Conservation (phyloP, 2,888 invertebrate genomes). For the Noctua janthina region DNA sequence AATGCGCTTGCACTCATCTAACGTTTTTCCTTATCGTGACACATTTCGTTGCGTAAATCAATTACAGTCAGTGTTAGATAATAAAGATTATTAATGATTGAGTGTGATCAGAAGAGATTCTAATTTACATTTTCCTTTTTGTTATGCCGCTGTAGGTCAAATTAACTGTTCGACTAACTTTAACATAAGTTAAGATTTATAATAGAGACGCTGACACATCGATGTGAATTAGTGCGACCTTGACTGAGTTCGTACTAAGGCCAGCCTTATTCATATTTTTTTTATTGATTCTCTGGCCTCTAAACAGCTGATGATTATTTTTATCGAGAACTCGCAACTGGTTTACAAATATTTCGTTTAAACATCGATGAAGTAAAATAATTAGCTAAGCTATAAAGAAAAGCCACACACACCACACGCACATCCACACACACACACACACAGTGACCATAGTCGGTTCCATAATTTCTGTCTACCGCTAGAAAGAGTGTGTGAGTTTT, state of each 20-base stretch:
- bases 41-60: slow-evolving; percentile 22
- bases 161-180: not conserved
- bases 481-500: not conserved
- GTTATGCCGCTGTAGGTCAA: not conserved
- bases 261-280: slow-evolving; percentile 15
- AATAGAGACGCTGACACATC: slow-evolving; percentile 23
- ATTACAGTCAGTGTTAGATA: slow-evolving; percentile 37
- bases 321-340: slow-evolving; percentile 9
- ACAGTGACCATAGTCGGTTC: not conserved
- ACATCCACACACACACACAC: not conserved
- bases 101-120: slow-evolving; percentile 12
- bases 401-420: too few species aligned
- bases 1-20: slow-evolving; percentile 14
- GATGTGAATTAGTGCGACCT: not conserved
- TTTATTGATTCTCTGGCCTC: slow-evolving; percentile 8
- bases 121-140: not conserved
- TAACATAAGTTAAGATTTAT: not conserved
- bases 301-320: slow-evolving; percentile 3
- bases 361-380: not conserved
- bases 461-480: not conserved
- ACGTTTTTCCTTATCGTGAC: slow-evolving; percentile 45
- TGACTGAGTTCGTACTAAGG: slow-evolving; percentile 18
- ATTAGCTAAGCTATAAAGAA: not conserved
- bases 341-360: not conserved
- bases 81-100: slow-evolving; percentile 15